Base-by-base conservation (phyloP, 2,113 vertebrate genomes). In the Pseudorectes ferrugineus region DNA sequence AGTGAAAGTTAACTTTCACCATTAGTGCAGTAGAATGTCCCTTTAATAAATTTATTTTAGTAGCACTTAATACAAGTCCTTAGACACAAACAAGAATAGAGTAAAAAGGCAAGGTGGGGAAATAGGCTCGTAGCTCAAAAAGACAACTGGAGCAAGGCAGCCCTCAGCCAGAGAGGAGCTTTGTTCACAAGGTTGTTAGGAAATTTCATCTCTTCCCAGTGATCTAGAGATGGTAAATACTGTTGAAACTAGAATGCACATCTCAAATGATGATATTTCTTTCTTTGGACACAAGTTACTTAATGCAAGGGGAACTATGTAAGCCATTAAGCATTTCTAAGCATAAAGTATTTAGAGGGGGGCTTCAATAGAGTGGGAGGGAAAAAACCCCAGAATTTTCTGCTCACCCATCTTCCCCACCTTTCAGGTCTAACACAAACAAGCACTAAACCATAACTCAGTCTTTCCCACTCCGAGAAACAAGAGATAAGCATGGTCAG, bases 41-140 rank as follows among this genome's bases (percentile, higher is more conserved):
- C 67, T 79, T 93, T 73, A 96, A 96, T 82, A 87, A 85, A 94
- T 87, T 82, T 83, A 85, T 91, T 87, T 89, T 72, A 88, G 68
- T 28, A 77, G 54, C 54, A 73, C 84, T 94, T 92, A 91, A 74
- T 94, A 87, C 9, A 67, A 52, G 21, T 51, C 46, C 54, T 88
- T 85, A 83, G 87, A 49, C 23, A 36, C 52, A 79, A 78, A 88
- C 36, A 93, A 70, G 81, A 76, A 28, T 0, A 71, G 24, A 91
- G 20, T 43, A 48, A 82, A 59, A 88, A 88, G 23, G 9, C 35
- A 61, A 93, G 45, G 36, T 85, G 62, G 49, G 45, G 38, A 79
- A 79, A 75, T 2, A 38, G n/a, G 14, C 29, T 68, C 1, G 2
- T 28, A 19, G 40, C 52, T 85, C 58, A 70, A 67, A 67, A 45